phyloP scores from a whole-genome alignment of 92 coral and sea anemone genomes.

The Phenganax stokvisi region DNA sequence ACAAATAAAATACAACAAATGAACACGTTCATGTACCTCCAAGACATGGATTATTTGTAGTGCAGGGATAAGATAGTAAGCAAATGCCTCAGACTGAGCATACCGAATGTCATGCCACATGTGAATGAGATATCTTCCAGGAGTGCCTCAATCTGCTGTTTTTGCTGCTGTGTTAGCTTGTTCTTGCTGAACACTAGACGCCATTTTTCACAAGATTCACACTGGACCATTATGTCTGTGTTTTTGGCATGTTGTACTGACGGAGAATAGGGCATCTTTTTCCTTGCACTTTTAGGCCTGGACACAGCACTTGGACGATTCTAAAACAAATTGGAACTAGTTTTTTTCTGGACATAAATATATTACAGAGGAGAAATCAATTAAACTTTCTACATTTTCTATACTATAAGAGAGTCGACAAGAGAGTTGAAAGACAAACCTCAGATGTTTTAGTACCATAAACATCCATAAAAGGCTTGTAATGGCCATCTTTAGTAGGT shows the following conservation, averaged over 20 bases:
- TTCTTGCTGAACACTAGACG: constrained; percentile 33
- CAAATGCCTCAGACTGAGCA: constrained; percentile 1
- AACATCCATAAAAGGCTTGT: constrained; percentile 18
- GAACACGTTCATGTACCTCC: background rate
- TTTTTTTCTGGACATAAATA: no score
- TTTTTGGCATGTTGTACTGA: constrained; percentile 23
- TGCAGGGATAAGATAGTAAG: background rate
- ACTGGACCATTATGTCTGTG: constrained; percentile 17
- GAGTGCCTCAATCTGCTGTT: constrained; percentile 18
- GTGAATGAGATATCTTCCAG: constrained; percentile 21
- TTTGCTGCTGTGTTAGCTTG: constrained; percentile 35
- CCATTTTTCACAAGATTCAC: constrained; percentile 23
- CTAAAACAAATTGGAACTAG: background rate
- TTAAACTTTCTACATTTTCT: background rate
- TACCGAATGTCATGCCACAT: constrained; percentile 13
- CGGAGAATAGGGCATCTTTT: constrained; percentile 15
- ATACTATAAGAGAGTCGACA: background rate
- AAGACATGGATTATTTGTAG: background rate
- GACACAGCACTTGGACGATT: constrained; percentile 17
- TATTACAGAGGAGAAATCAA: no score
- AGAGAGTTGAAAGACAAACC: background rate
- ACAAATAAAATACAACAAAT: constrained; percentile 11
- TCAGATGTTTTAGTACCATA: constrained; percentile 16
- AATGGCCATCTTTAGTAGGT: constrained; percentile 36
- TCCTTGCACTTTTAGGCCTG: background rate